These are phyloP conservation scores for Adineta ricciae DNA, from an alignment of 2,888 invertebrate genomes.

Conservation along the genomic window DNA sequence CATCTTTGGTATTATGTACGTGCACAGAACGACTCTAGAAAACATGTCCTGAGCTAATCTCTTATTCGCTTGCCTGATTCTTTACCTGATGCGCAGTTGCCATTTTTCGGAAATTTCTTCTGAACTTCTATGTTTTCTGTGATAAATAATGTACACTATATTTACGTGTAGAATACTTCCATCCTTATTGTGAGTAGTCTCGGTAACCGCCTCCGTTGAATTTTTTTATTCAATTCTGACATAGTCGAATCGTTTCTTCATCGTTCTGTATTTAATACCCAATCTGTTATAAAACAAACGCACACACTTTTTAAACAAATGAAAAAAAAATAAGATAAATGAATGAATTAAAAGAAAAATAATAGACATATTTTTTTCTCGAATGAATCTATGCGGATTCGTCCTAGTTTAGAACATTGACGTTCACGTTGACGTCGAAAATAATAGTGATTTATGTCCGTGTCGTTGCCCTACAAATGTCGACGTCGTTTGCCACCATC, in stretches of 20 bases:
- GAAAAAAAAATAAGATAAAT: not conserved
- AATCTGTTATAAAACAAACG: not conserved
- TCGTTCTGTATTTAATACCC: conserved; percentile 1
- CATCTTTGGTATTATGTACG: not conserved
- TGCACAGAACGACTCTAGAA: not conserved
- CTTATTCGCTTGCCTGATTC: not conserved
- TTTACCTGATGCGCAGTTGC: not conserved
- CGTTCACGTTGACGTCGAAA: not conserved
- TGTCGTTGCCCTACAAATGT: not conserved
- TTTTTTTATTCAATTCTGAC: not conserved
- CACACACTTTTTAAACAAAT: not conserved
- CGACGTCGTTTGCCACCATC: conserved; percentile 4
- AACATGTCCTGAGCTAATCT: not conserved
- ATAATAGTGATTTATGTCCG: not conserved
- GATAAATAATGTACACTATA: not conserved
- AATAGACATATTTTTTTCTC: not conserved
- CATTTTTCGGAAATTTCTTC: not conserved
- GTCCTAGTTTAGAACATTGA: not conserved
- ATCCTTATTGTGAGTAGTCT: not conserved
- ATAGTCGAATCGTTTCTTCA: not conserved
- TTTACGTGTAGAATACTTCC: not conserved
- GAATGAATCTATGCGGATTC: not conserved
- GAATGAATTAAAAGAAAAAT: conserved; percentile 1
- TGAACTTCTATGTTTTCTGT: not conserved
- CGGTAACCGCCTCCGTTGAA: not conserved